These are phyloP conservation scores for Caenorhabditis auriculariae DNA, from an alignment of 2,888 invertebrate genomes.

Conservation along the genomic window DNA sequence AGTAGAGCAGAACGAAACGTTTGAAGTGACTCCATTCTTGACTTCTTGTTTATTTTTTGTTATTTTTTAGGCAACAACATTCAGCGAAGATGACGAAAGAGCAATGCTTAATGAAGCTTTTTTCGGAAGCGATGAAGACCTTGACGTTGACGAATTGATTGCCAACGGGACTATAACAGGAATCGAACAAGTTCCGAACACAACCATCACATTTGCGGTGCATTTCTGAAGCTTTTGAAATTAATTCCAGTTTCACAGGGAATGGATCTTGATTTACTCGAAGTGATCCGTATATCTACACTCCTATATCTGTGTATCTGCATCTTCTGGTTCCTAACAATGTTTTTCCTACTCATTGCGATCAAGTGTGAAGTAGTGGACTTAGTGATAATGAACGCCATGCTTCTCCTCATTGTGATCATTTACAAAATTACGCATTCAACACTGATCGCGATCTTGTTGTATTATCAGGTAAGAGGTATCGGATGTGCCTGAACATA, in stretches of 20 bases:
- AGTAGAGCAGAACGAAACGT: background rate
- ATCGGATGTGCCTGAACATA: background rate
- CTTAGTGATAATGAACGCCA: slow-evolving; percentile 46
- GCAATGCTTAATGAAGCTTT: background rate
- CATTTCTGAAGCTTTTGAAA: background rate
- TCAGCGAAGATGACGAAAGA: slow-evolving; percentile 2
- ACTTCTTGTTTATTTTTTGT: no score
- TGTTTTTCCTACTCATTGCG: slow-evolving; percentile 45
- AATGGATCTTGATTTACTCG: slow-evolving; percentile 45
- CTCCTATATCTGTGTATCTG: slow-evolving; percentile 46
- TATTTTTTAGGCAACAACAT: no score
- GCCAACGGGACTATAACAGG: slow-evolving; percentile 28
- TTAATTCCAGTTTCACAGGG: slow-evolving; percentile 11
- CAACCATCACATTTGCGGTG: slow-evolving; percentile 17
- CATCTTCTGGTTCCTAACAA: slow-evolving; percentile 47
- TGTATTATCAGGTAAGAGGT: slow-evolving; percentile 51
- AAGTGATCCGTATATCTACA: slow-evolving; percentile 53
- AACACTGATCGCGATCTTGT: slow-evolving; percentile 36
- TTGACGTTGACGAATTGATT: background rate
- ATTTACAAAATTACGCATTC: slow-evolving; percentile 49
- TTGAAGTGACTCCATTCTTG: no score
- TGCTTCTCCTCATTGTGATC: slow-evolving; percentile 38
- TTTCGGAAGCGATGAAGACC: background rate
- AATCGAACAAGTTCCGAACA: slow-evolving; percentile 37
- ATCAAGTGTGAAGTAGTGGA: slow-evolving; percentile 46